A percentile compares a stretch with the other conserved stretches of the same genome.
Conservation (phyloP, 2,888 invertebrate species). For the Tetheella fluctuosa region DNA sequence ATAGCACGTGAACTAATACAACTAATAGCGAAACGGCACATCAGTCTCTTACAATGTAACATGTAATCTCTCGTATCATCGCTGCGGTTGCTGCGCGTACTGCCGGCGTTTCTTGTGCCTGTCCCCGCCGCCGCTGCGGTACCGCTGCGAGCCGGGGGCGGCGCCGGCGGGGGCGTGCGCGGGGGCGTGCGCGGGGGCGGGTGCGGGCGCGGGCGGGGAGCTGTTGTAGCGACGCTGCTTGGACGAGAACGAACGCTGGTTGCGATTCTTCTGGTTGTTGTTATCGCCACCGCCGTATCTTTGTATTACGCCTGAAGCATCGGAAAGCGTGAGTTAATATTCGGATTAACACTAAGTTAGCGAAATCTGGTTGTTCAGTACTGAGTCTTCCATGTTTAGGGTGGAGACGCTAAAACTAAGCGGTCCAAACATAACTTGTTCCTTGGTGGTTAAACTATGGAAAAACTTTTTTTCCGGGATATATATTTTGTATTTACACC, state of each 20-base stretch:
- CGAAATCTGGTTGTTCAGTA: too few relatives aligned
- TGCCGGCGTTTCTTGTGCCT: conserved; percentile 60
- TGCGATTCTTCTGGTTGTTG: conserved; percentile 20
- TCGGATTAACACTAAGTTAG: too few relatives aligned
- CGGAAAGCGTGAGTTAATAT: background rate
- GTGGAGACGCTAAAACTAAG: too few relatives aligned
- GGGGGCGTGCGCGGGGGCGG: conserved; percentile 21
- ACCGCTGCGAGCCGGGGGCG: background rate
- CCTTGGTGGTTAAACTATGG: too few relatives aligned
- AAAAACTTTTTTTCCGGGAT: too few relatives aligned
- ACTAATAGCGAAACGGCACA: background rate
- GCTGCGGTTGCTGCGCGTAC: conserved; percentile 54
- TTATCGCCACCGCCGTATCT: conserved; percentile 53
- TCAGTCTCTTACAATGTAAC: background rate
- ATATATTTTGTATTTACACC: too few relatives aligned
- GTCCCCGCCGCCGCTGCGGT: conserved; percentile 19
- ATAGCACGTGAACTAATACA: too few relatives aligned
- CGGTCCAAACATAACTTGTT: too few relatives aligned
- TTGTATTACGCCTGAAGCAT: conserved; percentile 62
- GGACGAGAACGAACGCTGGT: conserved; percentile 47
- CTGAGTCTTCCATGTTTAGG: too few relatives aligned
- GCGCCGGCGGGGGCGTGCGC: conserved; percentile 26
- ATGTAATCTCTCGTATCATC: conserved; percentile 45
- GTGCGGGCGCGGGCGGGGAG: conserved; percentile 30
- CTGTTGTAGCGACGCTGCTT: conserved; percentile 58